Conservation (phyloP, 2,888 invertebrate species). For the Hirudinaria manillensis region DNA sequence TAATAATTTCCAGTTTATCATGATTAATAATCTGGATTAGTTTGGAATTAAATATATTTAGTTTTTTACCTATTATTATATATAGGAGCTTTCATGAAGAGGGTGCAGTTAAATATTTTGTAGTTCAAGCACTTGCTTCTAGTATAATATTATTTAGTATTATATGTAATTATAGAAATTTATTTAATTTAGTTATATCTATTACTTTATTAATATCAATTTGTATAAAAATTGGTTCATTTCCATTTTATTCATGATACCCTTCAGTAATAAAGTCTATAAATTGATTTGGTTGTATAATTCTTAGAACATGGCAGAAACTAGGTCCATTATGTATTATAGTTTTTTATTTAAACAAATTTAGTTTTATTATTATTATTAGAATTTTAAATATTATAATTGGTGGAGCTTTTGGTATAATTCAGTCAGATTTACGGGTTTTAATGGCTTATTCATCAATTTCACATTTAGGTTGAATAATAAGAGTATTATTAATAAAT, state of each 20-base stretch:
- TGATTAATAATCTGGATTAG: slow-evolving; percentile 37
- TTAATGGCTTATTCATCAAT: slow-evolving; percentile 41
- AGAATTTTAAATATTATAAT: slow-evolving; percentile 30
- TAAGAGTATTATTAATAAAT: slow-evolving; percentile 8
- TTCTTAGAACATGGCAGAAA: slow-evolving; percentile 37
- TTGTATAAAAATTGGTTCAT: slow-evolving; percentile 36
- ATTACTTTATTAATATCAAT: slow-evolving; percentile 25
- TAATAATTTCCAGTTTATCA: slow-evolving; percentile 22
- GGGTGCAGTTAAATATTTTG: slow-evolving; percentile 41
- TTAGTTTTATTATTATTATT: slow-evolving; percentile 1
- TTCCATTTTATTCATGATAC: slow-evolving; percentile 39
- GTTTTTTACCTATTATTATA: slow-evolving; percentile 39
- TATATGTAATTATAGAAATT: slow-evolving; percentile 8
- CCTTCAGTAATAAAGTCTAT: slow-evolving; percentile 37
- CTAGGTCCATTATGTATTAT: slow-evolving; percentile 34
- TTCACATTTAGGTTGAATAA: slow-evolving; percentile 40
- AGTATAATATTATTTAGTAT: slow-evolving; percentile 30
- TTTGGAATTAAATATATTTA: slow-evolving; percentile 41
- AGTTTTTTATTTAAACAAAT: slow-evolving; percentile 9
- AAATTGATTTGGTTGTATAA: slow-evolving; percentile 34
- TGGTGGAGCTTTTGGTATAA: slow-evolving; percentile 38
- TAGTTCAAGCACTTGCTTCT: slow-evolving; percentile 38
- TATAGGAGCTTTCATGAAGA: slow-evolving; percentile 33
- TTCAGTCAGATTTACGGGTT: slow-evolving; percentile 35
- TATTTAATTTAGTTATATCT: neutral